Percentiles rank a stretch among this genome's conserved stretches.
phyloP scores from a whole-genome alignment of 2,797 vertebrate genomes.

The Arremon brunneinucha region DNA sequence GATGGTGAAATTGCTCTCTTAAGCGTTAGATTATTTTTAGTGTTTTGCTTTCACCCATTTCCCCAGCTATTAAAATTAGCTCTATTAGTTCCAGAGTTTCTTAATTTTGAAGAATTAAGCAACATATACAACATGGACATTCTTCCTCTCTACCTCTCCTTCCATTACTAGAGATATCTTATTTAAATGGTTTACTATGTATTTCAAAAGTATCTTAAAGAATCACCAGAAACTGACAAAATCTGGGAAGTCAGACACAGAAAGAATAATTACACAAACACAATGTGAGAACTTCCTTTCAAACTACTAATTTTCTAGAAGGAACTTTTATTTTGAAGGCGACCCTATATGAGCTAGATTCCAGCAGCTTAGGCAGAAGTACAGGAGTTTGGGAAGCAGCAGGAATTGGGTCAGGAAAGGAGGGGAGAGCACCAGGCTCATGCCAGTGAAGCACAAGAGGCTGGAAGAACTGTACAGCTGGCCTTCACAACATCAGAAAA shows the following conservation, averaged over 20 bases:
- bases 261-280: not conserved
- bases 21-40: not conserved
- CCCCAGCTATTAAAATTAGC: not conserved
- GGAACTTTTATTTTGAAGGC: not conserved
- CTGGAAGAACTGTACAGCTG: fast-evolving
- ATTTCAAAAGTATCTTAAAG: not conserved
- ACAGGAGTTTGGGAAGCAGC: not conserved
- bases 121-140: not conserved
- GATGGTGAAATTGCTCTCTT: not conserved
- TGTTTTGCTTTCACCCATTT: not conserved
- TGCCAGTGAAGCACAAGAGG: not conserved
- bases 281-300: not conserved
- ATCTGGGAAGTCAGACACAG: not conserved
- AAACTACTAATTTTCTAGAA: not conserved
- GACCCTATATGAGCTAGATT: not conserved
- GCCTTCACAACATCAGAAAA: not conserved
- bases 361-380: not conserved
- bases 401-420: not conserved
- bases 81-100: not conserved
- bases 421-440: not conserved
- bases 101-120: not conserved
- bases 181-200: not conserved
- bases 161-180: not conserved
- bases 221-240: not conserved
- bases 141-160: not conserved